Base-by-base conservation (phyloP, 2,797 vertebrate genomes). In the Aeoliscus strigatus region DNA sequence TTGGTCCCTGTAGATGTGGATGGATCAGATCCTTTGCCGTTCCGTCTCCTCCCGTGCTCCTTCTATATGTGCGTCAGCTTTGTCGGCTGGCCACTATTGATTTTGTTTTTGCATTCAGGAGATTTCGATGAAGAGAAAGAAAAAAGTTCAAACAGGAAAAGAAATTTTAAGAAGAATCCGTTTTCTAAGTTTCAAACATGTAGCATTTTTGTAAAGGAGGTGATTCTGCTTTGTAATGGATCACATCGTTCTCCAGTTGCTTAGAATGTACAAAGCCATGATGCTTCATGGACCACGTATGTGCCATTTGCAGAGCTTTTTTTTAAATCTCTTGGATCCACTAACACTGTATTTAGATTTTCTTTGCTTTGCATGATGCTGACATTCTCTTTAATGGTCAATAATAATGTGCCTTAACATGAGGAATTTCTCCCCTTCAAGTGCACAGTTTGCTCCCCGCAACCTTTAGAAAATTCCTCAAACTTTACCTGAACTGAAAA, bases 1-100 rank as follows among this genome's bases (percentile, higher is more conserved):
- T 94, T 82, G 81, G 80, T 88, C 87, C 27, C 83, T 41, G 77
- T 81, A n/a, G n/a, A n/a, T n/a, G n/a, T n/a, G n/a, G n/a, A n/a
- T n/a, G n/a, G n/a, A n/a, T n/a, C 72, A 77, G 68, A 70, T 73
- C 58, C 68, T 62, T 43, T 61, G 59, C 51, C 33, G 27, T 77
- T 66, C 29, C 23, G 16, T 25, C 17, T 9, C 4, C 14, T 29
- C 57, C 53, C 75, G 62, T 72, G 50, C 51, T 67, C 61, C 79
- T 72, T 65, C 55, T 58, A 75, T 48, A 80, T 61, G 48, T 72
- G 52, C 54, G n/a, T 68, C 52, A 43, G 60, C 21, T 61, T 70
- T 76, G 70, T 86, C 81, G 76, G 67, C 68, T 59, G 57, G 83
- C 87, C 86, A 84, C 72, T 88, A 80, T 75, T 86, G 80, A 87